Conservation (phyloP, 92 coral and sea anemone species). For the Isaurus tuberculatus region DNA sequence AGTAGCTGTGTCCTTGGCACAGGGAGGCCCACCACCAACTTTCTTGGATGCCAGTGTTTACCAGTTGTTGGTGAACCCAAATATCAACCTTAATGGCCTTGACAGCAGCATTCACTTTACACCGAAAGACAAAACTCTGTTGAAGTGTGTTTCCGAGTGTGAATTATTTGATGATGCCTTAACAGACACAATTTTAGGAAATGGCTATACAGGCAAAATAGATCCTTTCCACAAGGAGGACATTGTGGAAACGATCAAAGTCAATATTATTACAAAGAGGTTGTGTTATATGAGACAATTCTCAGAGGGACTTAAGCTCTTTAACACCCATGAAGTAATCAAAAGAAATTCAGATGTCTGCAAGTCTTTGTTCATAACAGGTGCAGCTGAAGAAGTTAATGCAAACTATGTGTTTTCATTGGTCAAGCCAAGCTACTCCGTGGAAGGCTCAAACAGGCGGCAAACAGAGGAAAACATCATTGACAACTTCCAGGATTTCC, state of each 20-base stretch:
- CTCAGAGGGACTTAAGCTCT: slow-evolving; percentile 66
- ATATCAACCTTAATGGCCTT: neutral
- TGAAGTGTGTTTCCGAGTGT: slow-evolving; percentile 15
- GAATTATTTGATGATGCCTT: neutral
- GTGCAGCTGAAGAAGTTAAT: slow-evolving; percentile 63
- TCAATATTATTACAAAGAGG: slow-evolving; percentile 45
- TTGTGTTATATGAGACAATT: slow-evolving; percentile 61
- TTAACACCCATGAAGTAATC: slow-evolving; percentile 60
- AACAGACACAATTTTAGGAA: slow-evolving; percentile 25
- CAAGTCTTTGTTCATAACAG: slow-evolving; percentile 58
- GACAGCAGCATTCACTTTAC: slow-evolving; percentile 2
- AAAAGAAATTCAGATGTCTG: slow-evolving; percentile 54
- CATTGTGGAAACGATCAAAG: slow-evolving; percentile 53
- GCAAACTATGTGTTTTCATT: slow-evolving; percentile 77
- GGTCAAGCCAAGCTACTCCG: slow-evolving; percentile 60
- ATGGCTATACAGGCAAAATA: slow-evolving; percentile 50
- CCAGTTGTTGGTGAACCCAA: no score
- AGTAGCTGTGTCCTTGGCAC: slow-evolving; percentile 53
- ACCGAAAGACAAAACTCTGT: slow-evolving; percentile 15
- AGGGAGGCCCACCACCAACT: no score
- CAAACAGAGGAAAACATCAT: slow-evolving; percentile 60
- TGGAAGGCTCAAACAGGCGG: slow-evolving; percentile 50
- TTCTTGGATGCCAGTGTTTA: no score
- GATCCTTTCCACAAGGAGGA: slow-evolving; percentile 52
- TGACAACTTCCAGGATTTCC: slow-evolving; percentile 72